phyloP scores from a whole-genome alignment of 1,140 invertebrate genomes.

The Ooceraea biroi region DNA sequence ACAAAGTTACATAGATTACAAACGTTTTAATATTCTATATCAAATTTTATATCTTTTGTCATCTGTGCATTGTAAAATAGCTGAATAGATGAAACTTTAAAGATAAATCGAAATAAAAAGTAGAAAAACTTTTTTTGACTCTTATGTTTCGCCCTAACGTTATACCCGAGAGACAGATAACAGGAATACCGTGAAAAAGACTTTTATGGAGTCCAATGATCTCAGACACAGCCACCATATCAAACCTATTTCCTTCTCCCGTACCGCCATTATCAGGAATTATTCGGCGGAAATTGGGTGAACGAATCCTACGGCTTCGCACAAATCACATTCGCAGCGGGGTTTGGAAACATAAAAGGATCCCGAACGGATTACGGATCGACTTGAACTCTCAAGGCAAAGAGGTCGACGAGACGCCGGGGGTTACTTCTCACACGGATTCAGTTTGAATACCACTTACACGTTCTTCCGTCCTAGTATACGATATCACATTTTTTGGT shows the following conservation, averaged over 20 bases:
- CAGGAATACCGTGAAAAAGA: background rate
- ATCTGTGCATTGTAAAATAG: too few relatives aligned
- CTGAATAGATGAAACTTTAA: too few relatives aligned
- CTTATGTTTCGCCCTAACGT: too few relatives aligned
- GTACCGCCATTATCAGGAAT: slow-evolving; percentile 21
- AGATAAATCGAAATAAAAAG: too few relatives aligned
- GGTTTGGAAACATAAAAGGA: slow-evolving; percentile 46
- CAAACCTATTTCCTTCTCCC: slow-evolving; percentile 6
- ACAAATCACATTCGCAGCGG: slow-evolving; percentile 59
- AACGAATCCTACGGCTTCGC: slow-evolving; percentile 29
- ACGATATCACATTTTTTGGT: background rate
- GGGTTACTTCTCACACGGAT: slow-evolving; percentile 17
- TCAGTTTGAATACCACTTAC: slow-evolving; percentile 28
- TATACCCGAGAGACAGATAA: background rate
- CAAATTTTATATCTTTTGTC: too few relatives aligned
- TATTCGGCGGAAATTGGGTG: slow-evolving; percentile 63
- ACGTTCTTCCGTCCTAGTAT: background rate
- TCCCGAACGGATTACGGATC: slow-evolving; percentile 60
- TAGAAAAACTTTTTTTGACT: too few relatives aligned
- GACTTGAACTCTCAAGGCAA: slow-evolving; percentile 16
- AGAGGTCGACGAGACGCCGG: background rate
- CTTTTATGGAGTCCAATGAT: background rate
- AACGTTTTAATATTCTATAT: background rate
- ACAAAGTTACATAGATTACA: background rate
- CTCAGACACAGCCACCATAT: background rate